phyloP scores from a whole-genome alignment of 2,113 vertebrate genomes.

The Synchiropus splendidus region DNA sequence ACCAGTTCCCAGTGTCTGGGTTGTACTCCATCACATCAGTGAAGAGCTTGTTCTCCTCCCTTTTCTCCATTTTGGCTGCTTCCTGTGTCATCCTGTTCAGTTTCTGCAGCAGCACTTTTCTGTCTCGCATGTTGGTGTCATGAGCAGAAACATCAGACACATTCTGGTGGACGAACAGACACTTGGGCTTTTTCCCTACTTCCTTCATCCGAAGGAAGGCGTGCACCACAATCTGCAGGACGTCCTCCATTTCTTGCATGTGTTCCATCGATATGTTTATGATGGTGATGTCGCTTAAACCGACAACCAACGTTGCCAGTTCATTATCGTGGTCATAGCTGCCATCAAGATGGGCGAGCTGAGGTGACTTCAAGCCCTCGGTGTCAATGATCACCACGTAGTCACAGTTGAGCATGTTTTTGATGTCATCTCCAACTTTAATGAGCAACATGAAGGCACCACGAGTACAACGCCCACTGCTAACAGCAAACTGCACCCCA shows the following conservation, averaged over 20 bases:
- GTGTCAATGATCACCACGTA: slow-evolving; percentile 52
- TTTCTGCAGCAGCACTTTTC: slow-evolving; percentile 47
- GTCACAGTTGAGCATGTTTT: slow-evolving; percentile 42
- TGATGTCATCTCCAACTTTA: slow-evolving; percentile 31
- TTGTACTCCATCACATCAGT: slow-evolving; percentile 55
- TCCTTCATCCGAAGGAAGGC: slow-evolving; percentile 52
- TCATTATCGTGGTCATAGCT: slow-evolving; percentile 62
- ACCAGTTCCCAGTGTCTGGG: slow-evolving; percentile 38
- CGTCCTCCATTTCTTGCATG: slow-evolving; percentile 37
- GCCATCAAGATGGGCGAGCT: slow-evolving; percentile 27
- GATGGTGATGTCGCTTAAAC: slow-evolving; percentile 65
- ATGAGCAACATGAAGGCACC: slow-evolving; percentile 60
- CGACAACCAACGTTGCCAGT: slow-evolving; percentile 67
- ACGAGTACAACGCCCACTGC: slow-evolving; percentile 61
- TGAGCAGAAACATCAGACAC: slow-evolving; percentile 53
- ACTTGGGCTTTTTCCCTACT: slow-evolving; percentile 58
- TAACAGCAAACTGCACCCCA: slow-evolving; percentile 69
- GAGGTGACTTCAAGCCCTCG: slow-evolving; percentile 43
- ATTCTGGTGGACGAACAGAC: slow-evolving; percentile 70
- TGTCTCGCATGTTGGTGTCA: slow-evolving; percentile 41
- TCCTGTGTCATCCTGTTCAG: slow-evolving; percentile 53
- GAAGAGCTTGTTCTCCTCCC: slow-evolving; percentile 18
- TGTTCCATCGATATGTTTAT: slow-evolving; percentile 59
- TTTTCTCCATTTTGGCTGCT: slow-evolving; percentile 55
- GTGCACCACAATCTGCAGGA: slow-evolving; percentile 45